Percentiles rank a stretch among this genome's conserved stretches.
phyloP scores from a whole-genome alignment of 2,888 invertebrate species.

The Drosophila imparisetae region DNA sequence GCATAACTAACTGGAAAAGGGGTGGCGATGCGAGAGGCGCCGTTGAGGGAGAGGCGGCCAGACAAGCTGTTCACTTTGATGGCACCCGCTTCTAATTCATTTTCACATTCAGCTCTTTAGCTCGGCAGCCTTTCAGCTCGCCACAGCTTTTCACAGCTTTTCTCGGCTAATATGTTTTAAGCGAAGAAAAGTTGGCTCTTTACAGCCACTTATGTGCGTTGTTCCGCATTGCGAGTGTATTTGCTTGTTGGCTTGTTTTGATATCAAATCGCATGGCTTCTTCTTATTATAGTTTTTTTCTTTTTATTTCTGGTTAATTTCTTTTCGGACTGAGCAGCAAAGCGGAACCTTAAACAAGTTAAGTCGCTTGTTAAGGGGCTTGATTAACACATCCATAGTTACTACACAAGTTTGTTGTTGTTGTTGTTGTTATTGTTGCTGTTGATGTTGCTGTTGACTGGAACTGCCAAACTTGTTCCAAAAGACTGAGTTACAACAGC shows the following conservation, averaged over 20 bases:
- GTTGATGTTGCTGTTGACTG: conserved; percentile 22
- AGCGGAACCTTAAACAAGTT: conserved; percentile 71
- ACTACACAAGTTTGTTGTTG: conserved; percentile 18
- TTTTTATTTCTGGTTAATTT: conserved; percentile 20
- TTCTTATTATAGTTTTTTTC: conserved; percentile 39
- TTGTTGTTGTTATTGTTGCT: conserved; percentile 21
- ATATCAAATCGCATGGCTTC: conserved; percentile 28
- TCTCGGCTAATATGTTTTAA: conserved; percentile 54
- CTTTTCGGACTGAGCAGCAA: conserved; percentile 54
- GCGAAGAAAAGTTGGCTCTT: conserved; percentile 48
- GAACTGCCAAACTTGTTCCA: conserved; percentile 67
- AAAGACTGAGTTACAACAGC: conserved; percentile 29
- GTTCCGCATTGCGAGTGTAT: conserved; percentile 63
- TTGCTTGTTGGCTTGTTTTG: conserved; percentile 16
- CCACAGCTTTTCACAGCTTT: conserved; percentile 37
- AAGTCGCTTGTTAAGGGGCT: conserved; percentile 47
- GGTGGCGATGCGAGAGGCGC: background rate
- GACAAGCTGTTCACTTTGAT: conserved; percentile 58
- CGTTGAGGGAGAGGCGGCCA: background rate
- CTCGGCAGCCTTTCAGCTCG: conserved; percentile 44
- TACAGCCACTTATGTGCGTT: conserved; percentile 31
- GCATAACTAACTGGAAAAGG: conserved; percentile 37
- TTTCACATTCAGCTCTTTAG: conserved; percentile 55
- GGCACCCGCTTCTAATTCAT: conserved; percentile 64
- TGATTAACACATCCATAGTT: conserved; percentile 71